These are phyloP conservation scores for Sorex araneus DNA, from an alignment of 2,113 vertebrate species.

Conservation along the genomic window DNA sequence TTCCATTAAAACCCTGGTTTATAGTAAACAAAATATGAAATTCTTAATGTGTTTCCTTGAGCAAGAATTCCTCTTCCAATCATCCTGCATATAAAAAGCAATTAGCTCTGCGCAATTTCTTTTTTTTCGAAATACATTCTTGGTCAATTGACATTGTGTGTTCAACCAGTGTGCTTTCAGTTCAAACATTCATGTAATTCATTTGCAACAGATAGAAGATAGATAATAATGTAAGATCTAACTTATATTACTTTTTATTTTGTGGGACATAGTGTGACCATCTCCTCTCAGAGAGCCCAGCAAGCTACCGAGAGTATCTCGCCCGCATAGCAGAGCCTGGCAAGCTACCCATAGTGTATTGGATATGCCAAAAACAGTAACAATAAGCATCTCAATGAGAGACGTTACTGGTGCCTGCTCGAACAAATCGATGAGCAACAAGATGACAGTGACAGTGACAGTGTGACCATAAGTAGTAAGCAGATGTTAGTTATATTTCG, in stretches of 20 bases:
- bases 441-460: too few relatives aligned
- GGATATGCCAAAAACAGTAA: too few relatives aligned
- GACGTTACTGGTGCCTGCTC: too few relatives aligned
- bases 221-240: slow-evolving; percentile 1
- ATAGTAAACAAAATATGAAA: background rate
- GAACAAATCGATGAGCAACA: too few relatives aligned
- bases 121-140: slow-evolving; percentile 39
- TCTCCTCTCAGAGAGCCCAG: too few relatives aligned
- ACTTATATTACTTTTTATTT: slow-evolving; percentile 45
- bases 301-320: too few relatives aligned
- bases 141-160: slow-evolving; percentile 40
- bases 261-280: slow-evolving; percentile 71
- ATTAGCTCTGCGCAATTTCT: slow-evolving; percentile 9
- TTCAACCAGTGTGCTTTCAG: slow-evolving; percentile 34
- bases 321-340: too few relatives aligned
- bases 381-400: too few relatives aligned
- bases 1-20: background rate
- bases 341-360: too few relatives aligned
- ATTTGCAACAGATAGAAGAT: slow-evolving; percentile 25
- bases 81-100: slow-evolving; percentile 23
- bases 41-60: background rate
- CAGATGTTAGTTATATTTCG: background rate
- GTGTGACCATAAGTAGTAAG: background rate
- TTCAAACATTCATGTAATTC: slow-evolving; percentile 30
- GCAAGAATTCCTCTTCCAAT: slow-evolving; percentile 33